Base-by-base conservation (phyloP, 2,797 vertebrate genomes). In the Leucoraja ocellata region DNA sequence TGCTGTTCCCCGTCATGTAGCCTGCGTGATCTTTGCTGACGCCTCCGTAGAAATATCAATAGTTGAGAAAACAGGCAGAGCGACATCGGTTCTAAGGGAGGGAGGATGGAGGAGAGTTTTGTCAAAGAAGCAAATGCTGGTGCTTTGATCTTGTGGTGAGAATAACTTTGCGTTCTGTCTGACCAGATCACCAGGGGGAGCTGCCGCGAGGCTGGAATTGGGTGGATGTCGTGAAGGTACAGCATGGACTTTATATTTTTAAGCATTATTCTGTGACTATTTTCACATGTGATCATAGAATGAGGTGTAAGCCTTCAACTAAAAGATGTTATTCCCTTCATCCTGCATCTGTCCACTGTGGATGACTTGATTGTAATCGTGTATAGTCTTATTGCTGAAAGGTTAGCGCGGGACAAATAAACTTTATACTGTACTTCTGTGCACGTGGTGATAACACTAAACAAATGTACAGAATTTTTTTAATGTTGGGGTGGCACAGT, bases 201-300 rank as follows among this genome's bases (percentile, higher is more conserved):
- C 96, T 99, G 93, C 99, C 99, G 0, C 96, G 99, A 96, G 99
- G 99, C 16, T 99, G 98, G 98, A 98, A 99, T 96, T 99, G 99
- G 98, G 96, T 98, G 13, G 98, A 99, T 1, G 98, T 99, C 21
- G 97, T 99, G 94, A 99, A 99, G 98, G 99, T 99, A 96, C 94
- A 4, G 73, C 21, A 74, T 58, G 4, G 36, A 65, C 18, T 36
- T 68, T 91, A 36, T 65, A 39, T 91, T 76, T 1, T 2, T 74
- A 71, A 92, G 36, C 3, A 14, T 2, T 13, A 92, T 76, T 28
- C 46, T 5, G 21, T 25, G 32, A 36, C 28, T 10, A 36, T 14
- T 32, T 86, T 86, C 63, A 32, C 28, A 92, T 1, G 36, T 76
- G 54, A 54, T 2, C 23, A 46, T 61, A 25, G 25, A 32, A 54